Percentiles rank a stretch among this genome's conserved stretches.
These are phyloP conservation scores for Tupaia chinensis DNA, from an alignment of 2,113 vertebrate species.

Conservation along the genomic window DNA sequence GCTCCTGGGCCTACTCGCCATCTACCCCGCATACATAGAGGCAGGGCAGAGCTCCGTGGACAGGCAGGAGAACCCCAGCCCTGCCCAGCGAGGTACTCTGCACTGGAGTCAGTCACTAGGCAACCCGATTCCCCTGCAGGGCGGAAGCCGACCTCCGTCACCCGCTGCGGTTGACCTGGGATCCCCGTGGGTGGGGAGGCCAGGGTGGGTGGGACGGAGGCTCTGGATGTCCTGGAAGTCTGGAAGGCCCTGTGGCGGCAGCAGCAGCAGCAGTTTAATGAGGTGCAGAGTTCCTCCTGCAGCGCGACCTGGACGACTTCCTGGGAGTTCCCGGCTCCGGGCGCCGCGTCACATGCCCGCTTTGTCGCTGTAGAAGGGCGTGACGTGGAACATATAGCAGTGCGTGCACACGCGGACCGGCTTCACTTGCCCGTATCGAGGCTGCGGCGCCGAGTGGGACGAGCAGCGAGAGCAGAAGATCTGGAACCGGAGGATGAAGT, in stretches of 20 bases:
- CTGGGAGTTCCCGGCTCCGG: not conserved
- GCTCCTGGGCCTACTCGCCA: no score
- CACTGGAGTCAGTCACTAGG: not conserved
- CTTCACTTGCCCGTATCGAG: slow-evolving; percentile 97
- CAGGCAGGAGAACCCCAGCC: not conserved
- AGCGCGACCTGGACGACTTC: not conserved
- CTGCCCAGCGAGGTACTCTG: not conserved
- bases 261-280: slow-evolving; percentile 83
- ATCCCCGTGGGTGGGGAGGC: not conserved
- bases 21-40: not conserved
- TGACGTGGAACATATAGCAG: slow-evolving; percentile 99
- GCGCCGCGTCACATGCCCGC: slow-evolving; percentile 89
- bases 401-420: slow-evolving; percentile 98
- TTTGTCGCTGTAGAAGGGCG: slow-evolving; percentile 98
- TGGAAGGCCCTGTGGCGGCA: slow-evolving; percentile 72
- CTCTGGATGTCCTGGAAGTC: slow-evolving; percentile 79
- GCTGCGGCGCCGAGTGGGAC: slow-evolving; percentile 96
- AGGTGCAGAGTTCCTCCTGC: slow-evolving; percentile 77
- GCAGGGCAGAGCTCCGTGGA: not conserved
- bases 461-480: slow-evolving; percentile 99
- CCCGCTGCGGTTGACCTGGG: not conserved
- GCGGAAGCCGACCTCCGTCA: not conserved
- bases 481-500: slow-evolving; percentile 85
- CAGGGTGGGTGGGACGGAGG: not conserved
- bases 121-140: not conserved